phyloP scores from a whole-genome alignment of 2,797 vertebrate species.

The Dipus sagitta region DNA sequence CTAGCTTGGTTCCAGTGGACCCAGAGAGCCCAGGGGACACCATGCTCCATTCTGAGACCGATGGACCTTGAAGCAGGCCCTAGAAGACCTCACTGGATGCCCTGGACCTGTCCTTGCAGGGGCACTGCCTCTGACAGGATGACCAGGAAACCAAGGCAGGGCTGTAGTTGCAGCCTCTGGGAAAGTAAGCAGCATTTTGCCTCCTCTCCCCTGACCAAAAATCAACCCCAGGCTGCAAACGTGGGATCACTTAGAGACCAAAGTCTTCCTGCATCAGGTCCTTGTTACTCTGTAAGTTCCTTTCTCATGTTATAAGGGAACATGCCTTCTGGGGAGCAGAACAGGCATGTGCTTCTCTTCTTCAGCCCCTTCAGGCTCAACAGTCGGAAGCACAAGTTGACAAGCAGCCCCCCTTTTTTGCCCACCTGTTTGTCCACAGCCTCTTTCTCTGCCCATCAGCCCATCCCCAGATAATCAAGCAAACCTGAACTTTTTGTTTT shows the following conservation, averaged over 20 bases:
- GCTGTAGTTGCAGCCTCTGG: not conserved
- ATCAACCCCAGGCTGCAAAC: conserved; percentile 69
- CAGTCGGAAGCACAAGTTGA: not conserved
- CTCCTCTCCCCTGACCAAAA: conserved; percentile 28
- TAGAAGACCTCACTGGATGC: not conserved
- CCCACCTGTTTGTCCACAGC: conserved; percentile 8
- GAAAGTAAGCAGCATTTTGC: not conserved
- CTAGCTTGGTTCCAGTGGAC: not conserved
- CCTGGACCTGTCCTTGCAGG: not conserved
- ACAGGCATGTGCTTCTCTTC: not conserved
- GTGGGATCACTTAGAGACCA: conserved; percentile 75
- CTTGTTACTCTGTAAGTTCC: conserved; percentile 61
- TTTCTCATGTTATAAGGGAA: conserved; percentile 64
- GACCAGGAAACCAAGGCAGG: not conserved
- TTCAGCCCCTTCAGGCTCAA: not conserved
- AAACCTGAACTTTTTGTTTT: not conserved
- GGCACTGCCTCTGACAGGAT: accelerated
- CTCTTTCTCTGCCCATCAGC: not conserved
- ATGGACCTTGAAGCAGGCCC: accelerated
- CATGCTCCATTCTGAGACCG: not conserved
- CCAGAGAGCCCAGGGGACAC: not conserved
- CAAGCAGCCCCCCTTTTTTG: not conserved
- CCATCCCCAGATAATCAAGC: not conserved
- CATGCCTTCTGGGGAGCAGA: conserved; percentile 59
- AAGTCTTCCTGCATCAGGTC: conserved; percentile 68